Conservation (phyloP, 2,888 invertebrate species). For the Synergus itoensis region DNA sequence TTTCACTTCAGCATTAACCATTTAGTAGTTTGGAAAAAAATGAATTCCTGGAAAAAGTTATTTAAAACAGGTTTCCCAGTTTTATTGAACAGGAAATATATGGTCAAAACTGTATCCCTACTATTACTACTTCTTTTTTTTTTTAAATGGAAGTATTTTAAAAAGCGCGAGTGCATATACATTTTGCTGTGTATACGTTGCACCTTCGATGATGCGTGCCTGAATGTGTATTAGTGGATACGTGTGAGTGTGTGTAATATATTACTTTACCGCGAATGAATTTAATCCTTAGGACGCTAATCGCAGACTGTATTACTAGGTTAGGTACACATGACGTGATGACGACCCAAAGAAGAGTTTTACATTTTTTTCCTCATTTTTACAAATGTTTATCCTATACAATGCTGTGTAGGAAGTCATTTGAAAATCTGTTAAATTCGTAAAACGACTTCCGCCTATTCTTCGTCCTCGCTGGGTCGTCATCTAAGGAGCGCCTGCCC, state of each 20-base stretch:
- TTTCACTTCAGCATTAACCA: slow-evolving; percentile 32
- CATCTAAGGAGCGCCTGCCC: slow-evolving; percentile 69
- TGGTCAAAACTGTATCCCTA: slow-evolving; percentile 9
- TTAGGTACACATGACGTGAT: slow-evolving; percentile 68
- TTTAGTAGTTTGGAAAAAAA: slow-evolving; percentile 28
- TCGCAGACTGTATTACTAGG: slow-evolving; percentile 77
- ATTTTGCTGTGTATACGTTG: slow-evolving; percentile 51
- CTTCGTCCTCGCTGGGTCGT: slow-evolving; percentile 64
- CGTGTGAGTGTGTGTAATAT: slow-evolving; percentile 75
- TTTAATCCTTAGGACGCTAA: slow-evolving; percentile 72
- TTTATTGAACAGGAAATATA: slow-evolving; percentile 33
- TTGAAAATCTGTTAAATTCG: not conserved
- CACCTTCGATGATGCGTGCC: slow-evolving; percentile 48
- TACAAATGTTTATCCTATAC: not conserved
- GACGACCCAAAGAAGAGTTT: slow-evolving; percentile 61
- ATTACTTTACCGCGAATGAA: slow-evolving; percentile 71
- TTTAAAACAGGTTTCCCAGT: slow-evolving; percentile 24
- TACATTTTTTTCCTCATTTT: not conserved
- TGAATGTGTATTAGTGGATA: slow-evolving; percentile 60
- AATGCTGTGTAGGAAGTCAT: not conserved
- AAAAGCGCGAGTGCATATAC: slow-evolving; percentile 44
- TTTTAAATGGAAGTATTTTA: no score
- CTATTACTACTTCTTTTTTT: not conserved
- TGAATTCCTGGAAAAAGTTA: slow-evolving; percentile 24
- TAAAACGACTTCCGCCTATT: slow-evolving; percentile 10